Evolutionary conservation across 2,113 vertebrate genomes (phyloP).

Genomic region (Sarotherodon lohbergeri): DNA sequence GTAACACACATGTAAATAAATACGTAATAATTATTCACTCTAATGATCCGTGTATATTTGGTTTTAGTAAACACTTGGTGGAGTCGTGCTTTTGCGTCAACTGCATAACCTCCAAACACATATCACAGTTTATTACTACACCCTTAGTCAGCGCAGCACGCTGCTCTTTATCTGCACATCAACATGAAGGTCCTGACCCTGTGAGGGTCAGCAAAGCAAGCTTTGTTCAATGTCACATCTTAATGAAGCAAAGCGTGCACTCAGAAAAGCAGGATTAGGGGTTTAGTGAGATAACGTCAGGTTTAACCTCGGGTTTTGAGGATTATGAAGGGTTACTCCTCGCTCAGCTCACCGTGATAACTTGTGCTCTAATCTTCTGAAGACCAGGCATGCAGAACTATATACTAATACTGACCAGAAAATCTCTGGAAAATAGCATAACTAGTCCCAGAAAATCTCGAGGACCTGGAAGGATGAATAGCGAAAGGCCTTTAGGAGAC

Average conservation of each 20-base stretch:
- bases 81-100: not conserved
- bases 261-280: not conserved
- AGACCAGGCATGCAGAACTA: not conserved
- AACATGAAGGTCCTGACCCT: not conserved
- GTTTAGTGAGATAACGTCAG: not conserved
- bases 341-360: not conserved
- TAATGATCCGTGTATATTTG: not conserved
- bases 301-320: not conserved
- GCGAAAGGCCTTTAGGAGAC: not conserved
- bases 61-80: not conserved
- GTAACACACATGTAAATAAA: not conserved
- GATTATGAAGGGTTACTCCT: not conserved
- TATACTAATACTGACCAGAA: not conserved
- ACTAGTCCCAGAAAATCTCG: not conserved
- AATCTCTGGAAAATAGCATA: not conserved
- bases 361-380: not conserved
- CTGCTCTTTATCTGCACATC: not conserved
- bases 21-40: not conserved
- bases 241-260: not conserved
- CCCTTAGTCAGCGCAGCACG: not conserved
- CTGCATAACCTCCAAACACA: not conserved
- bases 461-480: not conserved
- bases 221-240: not conserved
- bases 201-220: not conserved
- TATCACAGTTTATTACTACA: not conserved